Conservation (phyloP, 2,113 vertebrate genomes). For the Antennarius striatus region DNA sequence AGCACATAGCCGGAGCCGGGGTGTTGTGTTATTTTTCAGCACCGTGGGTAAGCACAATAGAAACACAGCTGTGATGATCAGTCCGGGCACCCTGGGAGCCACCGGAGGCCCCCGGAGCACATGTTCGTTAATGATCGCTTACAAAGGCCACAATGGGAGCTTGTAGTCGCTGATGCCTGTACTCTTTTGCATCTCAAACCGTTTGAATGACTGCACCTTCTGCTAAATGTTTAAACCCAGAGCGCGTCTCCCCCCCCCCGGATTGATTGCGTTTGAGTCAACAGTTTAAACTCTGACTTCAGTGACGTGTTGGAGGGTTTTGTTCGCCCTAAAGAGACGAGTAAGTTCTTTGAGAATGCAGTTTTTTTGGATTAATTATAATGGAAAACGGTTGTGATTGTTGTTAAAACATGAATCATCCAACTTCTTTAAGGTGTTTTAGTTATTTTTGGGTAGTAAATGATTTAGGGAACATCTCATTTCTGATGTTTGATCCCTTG, state of each 20-base stretch:
- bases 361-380: background rate
- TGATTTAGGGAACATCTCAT: too few relatives aligned
- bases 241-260: constrained; percentile 26
- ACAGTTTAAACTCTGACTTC: constrained; percentile 41
- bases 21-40: constrained; percentile 69
- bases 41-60: constrained; percentile 62
- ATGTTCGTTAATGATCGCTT: constrained; percentile 78
- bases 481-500: too few relatives aligned
- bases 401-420: too few relatives aligned
- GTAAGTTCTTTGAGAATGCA: background rate
- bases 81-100: constrained; percentile 62
- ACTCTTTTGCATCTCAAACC: constrained; percentile 57
- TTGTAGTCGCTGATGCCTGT: constrained; percentile 58
- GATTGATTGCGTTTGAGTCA: constrained; percentile 61
- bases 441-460: too few relatives aligned
- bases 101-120: constrained; percentile 61
- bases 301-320: constrained; percentile 2
- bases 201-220: constrained; percentile 63
- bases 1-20: constrained; percentile 49
- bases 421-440: too few relatives aligned
- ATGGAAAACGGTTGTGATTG: background rate
- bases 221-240: constrained; percentile 69
- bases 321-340: constrained; percentile 18
- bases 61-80: constrained; percentile 73
- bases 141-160: constrained; percentile 70